Evolutionary conservation across 2,888 invertebrate species (phyloP), one percentile per base, ranked within the genome.

Genomic region (Plebejus argus): DNA sequence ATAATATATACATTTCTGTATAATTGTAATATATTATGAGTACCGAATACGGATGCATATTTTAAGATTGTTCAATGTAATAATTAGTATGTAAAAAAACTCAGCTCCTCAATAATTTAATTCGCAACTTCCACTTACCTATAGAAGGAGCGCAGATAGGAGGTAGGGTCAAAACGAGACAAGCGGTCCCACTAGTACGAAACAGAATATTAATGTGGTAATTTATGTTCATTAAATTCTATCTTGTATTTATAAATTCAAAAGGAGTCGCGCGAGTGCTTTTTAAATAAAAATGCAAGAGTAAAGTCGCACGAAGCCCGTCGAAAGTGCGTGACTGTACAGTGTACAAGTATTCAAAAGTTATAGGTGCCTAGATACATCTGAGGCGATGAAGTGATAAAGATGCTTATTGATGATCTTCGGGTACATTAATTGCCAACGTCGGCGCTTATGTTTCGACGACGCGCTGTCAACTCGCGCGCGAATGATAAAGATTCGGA

Each of bases 401-500:
- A 92, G 89, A 87, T 91, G 90, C 91, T 92, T 93, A 93, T 92
- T 93, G 91, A 93, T 93, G 93, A 93, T 93, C 91, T 91, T 91
- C 87, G 86, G 89, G 87, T 87, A 88, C 91, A 90, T 91, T 93
- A 93, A 93, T 93, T 93, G 93, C 93, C 89, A 89, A 87, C 89
- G 90, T 91, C 92, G 91, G 91, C 90, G 90, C 90, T 88, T 90
- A 88, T 89, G 88, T 86, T 87, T 86, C 86, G 85, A 85, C 87
- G 86, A 87, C 86, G 86, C 86, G 83, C 82, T 86, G 86, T 88
- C 86, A 87, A 83, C 82, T 87, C 85, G 87, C 87, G 86, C 88
- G 91, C 90, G 89, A 90, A 90, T 90, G 91, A 92, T 92, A 91
- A 91, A 93, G 93, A 94, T 94, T 85, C 88, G 83, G 85, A 85